Evolutionary conservation across 30 jellyfish, hydroid and myxozoan species (phyloP).

Genomic region (Haliclystus octoradiatus): DNA sequence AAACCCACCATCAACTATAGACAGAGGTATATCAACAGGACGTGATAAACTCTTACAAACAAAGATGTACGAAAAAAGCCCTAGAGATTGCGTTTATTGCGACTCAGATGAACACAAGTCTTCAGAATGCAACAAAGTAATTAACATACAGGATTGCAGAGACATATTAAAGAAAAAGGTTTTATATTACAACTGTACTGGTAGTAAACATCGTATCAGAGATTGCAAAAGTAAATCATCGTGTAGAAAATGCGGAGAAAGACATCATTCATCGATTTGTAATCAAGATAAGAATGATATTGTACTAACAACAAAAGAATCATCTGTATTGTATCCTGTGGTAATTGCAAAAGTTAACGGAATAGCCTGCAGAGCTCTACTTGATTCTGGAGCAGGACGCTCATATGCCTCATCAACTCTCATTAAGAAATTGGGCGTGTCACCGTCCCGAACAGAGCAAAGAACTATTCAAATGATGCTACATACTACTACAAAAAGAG

Average conservation of each 20-base stretch:
- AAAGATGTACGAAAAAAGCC: background rate
- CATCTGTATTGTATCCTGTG: slow-evolving; percentile 28
- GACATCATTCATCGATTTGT: slow-evolving; percentile 63
- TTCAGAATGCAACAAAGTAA: slow-evolving; percentile 15
- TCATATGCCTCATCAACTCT: slow-evolving; percentile 45
- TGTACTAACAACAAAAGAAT: background rate
- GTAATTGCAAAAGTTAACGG: slow-evolving; percentile 32
- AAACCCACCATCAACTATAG: slow-evolving; percentile 18
- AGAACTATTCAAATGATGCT: slow-evolving; percentile 35
- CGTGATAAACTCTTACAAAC: slow-evolving; percentile 11
- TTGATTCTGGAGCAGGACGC: slow-evolving; percentile 76
- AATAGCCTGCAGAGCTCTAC: slow-evolving; percentile 39
- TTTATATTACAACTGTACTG: slow-evolving; percentile 58
- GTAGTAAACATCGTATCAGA: slow-evolving; percentile 42
- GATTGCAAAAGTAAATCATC: slow-evolving; percentile 28
- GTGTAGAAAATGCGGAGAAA: slow-evolving; percentile 33
- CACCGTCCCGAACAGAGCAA: slow-evolving; percentile 14
- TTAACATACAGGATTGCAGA: slow-evolving; percentile 19
- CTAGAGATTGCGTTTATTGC: slow-evolving; percentile 26
- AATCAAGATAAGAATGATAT: slow-evolving; percentile 14
- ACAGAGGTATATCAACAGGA: slow-evolving; percentile 1
- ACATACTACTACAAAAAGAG: slow-evolving; percentile 19
- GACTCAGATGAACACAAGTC: background rate
- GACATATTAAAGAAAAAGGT: slow-evolving; percentile 25
- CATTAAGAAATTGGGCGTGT: slow-evolving; percentile 3